These are phyloP conservation scores for Poeciliopsis paucimaculata DNA, from an alignment of 2,797 vertebrate species.

Conservation along the genomic window DNA sequence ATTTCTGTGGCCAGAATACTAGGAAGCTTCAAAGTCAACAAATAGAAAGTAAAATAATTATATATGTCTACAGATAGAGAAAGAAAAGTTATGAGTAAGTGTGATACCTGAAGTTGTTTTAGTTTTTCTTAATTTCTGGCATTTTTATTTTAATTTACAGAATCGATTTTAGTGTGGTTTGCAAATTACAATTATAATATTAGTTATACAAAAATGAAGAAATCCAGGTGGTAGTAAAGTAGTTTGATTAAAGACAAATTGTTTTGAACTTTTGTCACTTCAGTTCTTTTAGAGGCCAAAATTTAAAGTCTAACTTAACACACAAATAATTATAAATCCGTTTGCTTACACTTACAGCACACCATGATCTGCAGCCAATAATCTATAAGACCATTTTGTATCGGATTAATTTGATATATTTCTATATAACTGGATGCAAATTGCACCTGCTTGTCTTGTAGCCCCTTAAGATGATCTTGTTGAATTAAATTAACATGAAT, in stretches of 20 bases:
- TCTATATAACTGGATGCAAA: not conserved
- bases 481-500: not conserved
- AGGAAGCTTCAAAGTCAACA: not conserved
- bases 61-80: not conserved
- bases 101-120: too few species aligned
- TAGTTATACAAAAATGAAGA: not conserved
- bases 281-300: not conserved
- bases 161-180: not conserved
- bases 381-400: not conserved
- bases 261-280: not conserved
- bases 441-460: not conserved
- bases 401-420: not conserved
- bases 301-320: not conserved
- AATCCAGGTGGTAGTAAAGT: not conserved
- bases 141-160: not conserved
- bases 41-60: not conserved
- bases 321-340: not conserved
- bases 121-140: too few species aligned
- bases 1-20: not conserved
- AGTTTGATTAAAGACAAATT: not conserved
- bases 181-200: not conserved
- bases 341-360: not conserved
- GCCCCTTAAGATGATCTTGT: not conserved
- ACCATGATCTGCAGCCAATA: not conserved
- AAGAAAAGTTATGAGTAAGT: not conserved